phyloP scores from a whole-genome alignment of 2,888 invertebrate species.

The Apotomis turbidana region DNA sequence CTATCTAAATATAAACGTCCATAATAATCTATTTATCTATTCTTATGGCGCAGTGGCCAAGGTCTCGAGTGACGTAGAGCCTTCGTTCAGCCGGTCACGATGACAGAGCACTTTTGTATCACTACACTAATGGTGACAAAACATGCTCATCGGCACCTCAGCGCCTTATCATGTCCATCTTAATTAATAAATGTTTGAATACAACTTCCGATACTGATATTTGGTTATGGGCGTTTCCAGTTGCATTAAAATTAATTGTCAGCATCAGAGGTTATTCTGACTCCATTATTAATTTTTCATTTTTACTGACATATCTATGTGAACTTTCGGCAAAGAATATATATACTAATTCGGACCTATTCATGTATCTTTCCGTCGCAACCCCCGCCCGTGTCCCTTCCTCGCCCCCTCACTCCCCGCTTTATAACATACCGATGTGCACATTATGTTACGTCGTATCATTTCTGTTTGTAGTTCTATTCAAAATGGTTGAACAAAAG shows the following conservation, averaged over 20 bases:
- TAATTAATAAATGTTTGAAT: conserved; percentile 12
- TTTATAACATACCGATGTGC: conserved; percentile 77
- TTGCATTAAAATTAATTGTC: background rate
- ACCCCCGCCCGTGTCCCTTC: conserved; percentile 38
- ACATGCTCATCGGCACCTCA: background rate
- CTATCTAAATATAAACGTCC: conserved; percentile 16
- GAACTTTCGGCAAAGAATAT: too few relatives aligned
- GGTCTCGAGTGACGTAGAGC: conserved; percentile 20
- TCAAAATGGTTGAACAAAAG: conserved; percentile 83
- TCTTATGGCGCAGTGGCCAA: conserved; percentile 16
- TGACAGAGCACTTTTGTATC: conserved; percentile 22
- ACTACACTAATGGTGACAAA: conserved; percentile 6
- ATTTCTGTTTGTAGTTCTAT: conserved; percentile 84
- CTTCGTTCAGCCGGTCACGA: conserved; percentile 25
- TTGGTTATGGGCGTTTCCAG: background rate
- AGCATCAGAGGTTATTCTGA: background rate
- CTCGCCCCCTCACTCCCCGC: conserved; percentile 56
- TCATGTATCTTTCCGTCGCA: conserved; percentile 1
- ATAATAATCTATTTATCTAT: conserved; percentile 2
- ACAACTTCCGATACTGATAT: conserved; percentile 8
- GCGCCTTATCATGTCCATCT: conserved; percentile 18
- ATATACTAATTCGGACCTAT: too few relatives aligned
- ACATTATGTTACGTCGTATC: conserved; percentile 83
- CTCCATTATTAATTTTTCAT: conserved; percentile 45
- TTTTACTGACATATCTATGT: conserved; percentile 14